Evolutionary conservation across 1,140 invertebrate species (phyloP).

Genomic region (Drosophila pectinifera): DNA sequence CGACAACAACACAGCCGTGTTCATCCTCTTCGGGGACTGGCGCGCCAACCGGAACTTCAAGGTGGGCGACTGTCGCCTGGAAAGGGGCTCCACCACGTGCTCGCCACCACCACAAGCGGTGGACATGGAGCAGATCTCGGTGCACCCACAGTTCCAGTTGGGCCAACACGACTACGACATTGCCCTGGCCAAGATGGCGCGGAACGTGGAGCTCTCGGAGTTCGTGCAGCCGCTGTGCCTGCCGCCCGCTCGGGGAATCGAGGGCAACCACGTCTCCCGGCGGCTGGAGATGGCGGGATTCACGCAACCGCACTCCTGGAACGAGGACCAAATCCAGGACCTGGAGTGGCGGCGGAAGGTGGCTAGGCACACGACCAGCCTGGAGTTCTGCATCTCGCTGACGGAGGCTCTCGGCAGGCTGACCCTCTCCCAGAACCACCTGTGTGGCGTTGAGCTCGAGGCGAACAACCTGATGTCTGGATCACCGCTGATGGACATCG

Average conservation of each 20-base stretch:
- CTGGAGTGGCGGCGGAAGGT: slow-evolving; percentile 12
- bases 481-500: slow-evolving; percentile 29
- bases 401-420: background rate
- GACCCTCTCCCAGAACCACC: slow-evolving; percentile 1
- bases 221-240: slow-evolving; percentile 27
- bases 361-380: slow-evolving; percentile 10
- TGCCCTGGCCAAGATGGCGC: slow-evolving; percentile 18
- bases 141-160: slow-evolving; percentile 18
- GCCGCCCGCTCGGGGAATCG: background rate
- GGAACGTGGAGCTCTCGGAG: slow-evolving; percentile 1
- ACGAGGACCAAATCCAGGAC: background rate
- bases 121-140: slow-evolving; percentile 21
- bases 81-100: background rate
- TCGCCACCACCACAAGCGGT: slow-evolving; percentile 6
- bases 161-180: slow-evolving; percentile 14
- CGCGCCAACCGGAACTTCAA: background rate
- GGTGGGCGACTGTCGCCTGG: background rate
- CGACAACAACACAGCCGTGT: background rate
- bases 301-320: background rate
- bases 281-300: slow-evolving; percentile 23
- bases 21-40: slow-evolving; percentile 19
- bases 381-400: slow-evolving; percentile 1
- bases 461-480: slow-evolving; percentile 13
- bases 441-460: slow-evolving; percentile 12
- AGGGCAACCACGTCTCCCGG: slow-evolving; percentile 12